phyloP scores from a whole-genome alignment of 1,140 invertebrate species.

The Drosophila kikkawai region DNA sequence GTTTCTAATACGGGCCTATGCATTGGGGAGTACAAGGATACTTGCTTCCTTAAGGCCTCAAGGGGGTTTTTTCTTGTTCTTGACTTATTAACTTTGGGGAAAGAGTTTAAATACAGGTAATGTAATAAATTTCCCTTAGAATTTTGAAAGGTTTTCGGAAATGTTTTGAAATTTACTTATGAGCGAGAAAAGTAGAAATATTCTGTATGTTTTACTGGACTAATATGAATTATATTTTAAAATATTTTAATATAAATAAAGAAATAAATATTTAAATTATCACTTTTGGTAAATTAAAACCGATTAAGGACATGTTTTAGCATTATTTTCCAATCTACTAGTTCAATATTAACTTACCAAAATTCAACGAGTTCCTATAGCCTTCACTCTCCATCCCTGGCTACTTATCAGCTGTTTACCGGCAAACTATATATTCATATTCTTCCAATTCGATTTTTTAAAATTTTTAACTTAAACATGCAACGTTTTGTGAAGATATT shows the following conservation, averaged over 20 bases:
- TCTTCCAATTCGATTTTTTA: not conserved
- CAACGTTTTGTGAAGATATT: slow-evolving; percentile 84
- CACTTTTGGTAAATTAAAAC: not conserved
- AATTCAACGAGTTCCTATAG: not conserved
- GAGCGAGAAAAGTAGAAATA: no score
- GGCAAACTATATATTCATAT: slow-evolving; percentile 1
- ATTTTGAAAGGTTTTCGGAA: not conserved
- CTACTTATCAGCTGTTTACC: slow-evolving; percentile 32
- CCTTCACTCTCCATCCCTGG: slow-evolving; percentile 26
- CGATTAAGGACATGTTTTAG: not conserved
- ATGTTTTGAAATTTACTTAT: no score
- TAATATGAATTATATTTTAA: no score
- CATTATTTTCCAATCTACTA: not conserved
- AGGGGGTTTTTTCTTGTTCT: not conserved
- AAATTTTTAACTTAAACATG: slow-evolving; percentile 68
- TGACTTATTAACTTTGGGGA: not conserved
- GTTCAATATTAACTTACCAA: not conserved
- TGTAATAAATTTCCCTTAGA: not conserved
- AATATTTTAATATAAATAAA: no score
- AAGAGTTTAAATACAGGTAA: not conserved
- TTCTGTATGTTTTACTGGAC: no score
- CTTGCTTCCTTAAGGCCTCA: not conserved
- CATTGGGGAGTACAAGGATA: not conserved
- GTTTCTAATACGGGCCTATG: slow-evolving; percentile 1
- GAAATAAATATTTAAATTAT: no score